Evolutionary conservation across 2,797 vertebrate genomes (phyloP), one percentile per base, ranked within the genome.

Genomic region (Etheostoma perlongum): DNA sequence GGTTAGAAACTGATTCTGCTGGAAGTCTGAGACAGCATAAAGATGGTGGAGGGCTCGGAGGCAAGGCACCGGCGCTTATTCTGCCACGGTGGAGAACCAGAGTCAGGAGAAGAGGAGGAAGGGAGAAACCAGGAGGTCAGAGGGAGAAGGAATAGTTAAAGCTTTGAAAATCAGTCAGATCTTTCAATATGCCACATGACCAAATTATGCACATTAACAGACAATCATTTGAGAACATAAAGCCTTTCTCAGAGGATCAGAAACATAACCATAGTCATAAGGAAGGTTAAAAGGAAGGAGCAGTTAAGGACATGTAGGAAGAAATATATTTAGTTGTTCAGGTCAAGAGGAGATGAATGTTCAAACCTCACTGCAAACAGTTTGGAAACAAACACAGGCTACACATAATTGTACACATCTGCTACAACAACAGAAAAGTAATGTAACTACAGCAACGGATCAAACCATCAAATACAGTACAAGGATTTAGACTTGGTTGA

Each of bases 21-120:
- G 94, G 98, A 97, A 94, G 97, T 99, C 96, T 99, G 98, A 93
- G 98, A 99, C 94, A 99, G 97, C 98, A 99, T 98, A 96, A 99
- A 99, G 96, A 99, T 97, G 97, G 98, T 98, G 93, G 98, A 97
- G 94, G 97, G 98, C 94, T 99, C 97, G 72, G 96, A 96, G 95
- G 96, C 96, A 95, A 98, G 96, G 95, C 96, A 96, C 92, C 95
- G 96, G 87, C 96, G 97, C 94, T 96, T 96, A 89, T 94, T 96
- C 97, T 99, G 93, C 84, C 83, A 92, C 18, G 82, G 70, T 80
- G 74, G 70, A 75, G 47, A 49, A 57, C 42, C 51, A 57, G 47
- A 69, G 40, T 49, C 14, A 62, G 51, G 48, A 66, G 64, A 36
- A 91, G 90, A 95, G 91, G 94, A 85, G 72, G 80, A 87, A 40